phyloP scores from a whole-genome alignment of 2,888 invertebrate genomes.

The Dromius quadrimaculatus region DNA sequence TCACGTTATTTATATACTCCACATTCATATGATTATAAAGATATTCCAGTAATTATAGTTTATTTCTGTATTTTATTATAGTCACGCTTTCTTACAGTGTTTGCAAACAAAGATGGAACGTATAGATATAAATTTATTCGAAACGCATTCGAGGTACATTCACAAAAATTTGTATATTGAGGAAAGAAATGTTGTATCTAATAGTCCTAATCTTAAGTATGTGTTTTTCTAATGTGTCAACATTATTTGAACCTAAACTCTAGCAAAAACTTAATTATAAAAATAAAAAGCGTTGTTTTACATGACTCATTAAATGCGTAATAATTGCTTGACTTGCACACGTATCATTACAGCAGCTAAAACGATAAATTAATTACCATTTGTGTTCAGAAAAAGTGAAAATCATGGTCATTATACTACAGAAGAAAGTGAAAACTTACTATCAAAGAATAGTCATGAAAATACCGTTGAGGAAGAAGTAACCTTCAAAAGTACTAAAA shows the following conservation, averaged over 20 bases:
- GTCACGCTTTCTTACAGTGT: not conserved
- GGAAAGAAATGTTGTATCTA: no score
- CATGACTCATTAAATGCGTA: constrained; percentile 27
- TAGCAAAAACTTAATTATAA: constrained; percentile 23
- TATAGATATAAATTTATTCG: no score
- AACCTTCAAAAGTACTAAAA: no score
- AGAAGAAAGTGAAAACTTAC: constrained; percentile 43
- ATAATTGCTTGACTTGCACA: constrained; percentile 21
- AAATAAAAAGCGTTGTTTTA: constrained; percentile 28
- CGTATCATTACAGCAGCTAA: constrained; percentile 31
- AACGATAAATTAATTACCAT: constrained; percentile 33
- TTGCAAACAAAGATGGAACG: constrained; percentile 19
- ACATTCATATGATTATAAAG: constrained; percentile 28
- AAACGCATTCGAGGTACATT: no score
- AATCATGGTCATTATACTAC: constrained; percentile 38
- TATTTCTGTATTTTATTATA: constrained; percentile 2
- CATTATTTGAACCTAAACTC: constrained; percentile 18
- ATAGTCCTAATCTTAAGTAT: not conserved
- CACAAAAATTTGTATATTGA: no score
- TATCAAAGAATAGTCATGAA: constrained; percentile 43
- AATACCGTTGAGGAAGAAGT: constrained; percentile 39
- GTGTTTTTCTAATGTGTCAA: constrained; percentile 24
- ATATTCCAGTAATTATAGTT: constrained; percentile 30
- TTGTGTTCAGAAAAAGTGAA: constrained; percentile 39
- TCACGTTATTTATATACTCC: constrained; percentile 28